These are phyloP conservation scores for Hippopotamus amphibius DNA, from an alignment of 2,113 vertebrate species.

Conservation along the genomic window DNA sequence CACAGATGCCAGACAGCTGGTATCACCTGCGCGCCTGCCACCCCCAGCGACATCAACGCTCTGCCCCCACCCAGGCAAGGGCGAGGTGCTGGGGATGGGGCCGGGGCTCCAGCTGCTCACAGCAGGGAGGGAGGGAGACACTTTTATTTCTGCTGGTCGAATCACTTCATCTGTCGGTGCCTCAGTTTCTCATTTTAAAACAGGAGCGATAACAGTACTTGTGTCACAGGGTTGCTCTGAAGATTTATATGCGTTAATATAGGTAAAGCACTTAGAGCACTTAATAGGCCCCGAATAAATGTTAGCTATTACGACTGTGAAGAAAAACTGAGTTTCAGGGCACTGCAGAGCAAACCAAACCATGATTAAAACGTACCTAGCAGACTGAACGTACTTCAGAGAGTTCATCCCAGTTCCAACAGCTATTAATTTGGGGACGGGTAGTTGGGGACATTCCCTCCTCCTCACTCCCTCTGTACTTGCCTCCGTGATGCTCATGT, in stretches of 20 bases:
- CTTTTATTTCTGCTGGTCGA: background rate
- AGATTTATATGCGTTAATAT: background rate
- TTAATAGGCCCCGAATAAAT: background rate
- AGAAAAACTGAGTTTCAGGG: background rate
- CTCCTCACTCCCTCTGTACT: background rate
- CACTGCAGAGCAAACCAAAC: background rate
- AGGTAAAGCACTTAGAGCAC: background rate
- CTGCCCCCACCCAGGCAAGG: background rate
- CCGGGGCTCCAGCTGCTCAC: background rate
- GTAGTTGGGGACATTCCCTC: background rate
- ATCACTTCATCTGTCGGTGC: background rate
- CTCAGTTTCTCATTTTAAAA: background rate
- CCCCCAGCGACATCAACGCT: rapidly evolving
- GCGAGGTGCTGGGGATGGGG: rapidly evolving
- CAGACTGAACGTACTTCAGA: background rate
- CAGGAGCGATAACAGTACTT: background rate
- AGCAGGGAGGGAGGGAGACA: background rate
- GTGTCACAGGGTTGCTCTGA: background rate
- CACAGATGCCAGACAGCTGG: background rate
- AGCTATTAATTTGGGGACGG: background rate
- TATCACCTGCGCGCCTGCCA: rapidly evolving
- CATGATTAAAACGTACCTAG: background rate
- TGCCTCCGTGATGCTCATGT: background rate
- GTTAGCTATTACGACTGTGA: background rate
- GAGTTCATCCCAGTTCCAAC: background rate